Percentiles rank a stretch among this genome's conserved stretches.
Evolutionary conservation across 2,113 vertebrate genomes (phyloP).

Genomic region (Dinomys branickii): DNA sequence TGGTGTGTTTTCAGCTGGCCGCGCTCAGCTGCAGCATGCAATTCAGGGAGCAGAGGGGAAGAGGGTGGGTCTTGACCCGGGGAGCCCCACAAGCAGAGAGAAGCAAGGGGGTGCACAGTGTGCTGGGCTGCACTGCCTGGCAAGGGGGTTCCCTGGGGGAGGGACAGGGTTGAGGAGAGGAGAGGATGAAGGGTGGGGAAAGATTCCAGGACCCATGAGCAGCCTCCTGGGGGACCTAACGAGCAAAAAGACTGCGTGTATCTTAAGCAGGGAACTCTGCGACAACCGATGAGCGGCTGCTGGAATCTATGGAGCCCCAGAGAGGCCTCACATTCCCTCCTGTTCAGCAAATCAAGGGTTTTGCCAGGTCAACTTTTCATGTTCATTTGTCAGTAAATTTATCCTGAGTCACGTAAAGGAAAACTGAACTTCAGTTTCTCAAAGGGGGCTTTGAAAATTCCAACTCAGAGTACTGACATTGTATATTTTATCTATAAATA

Average conservation of each 20-base stretch:
- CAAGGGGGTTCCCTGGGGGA: not conserved
- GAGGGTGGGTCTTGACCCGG: not conserved
- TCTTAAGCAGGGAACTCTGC: not conserved
- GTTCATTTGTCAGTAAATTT: conserved; percentile 30
- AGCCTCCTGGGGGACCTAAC: not conserved
- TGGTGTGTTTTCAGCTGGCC: not conserved
- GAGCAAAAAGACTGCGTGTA: not conserved
- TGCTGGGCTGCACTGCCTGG: not conserved
- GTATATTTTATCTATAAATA: not conserved
- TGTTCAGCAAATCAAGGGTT: not conserved
- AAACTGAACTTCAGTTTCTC: not conserved
- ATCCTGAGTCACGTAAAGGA: not conserved
- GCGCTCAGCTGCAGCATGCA: not conserved
- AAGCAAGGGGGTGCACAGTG: not conserved
- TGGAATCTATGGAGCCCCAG: not conserved
- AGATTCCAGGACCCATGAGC: not conserved
- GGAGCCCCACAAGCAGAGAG: not conserved
- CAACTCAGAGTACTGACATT: not conserved
- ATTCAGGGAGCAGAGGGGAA: not conserved
- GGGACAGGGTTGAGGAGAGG: not conserved
- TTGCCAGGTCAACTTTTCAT: not conserved
- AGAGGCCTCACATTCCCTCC: not conserved
- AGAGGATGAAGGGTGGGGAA: not conserved
- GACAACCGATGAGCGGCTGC: not conserved
- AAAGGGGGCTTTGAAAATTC: not conserved